Base-by-base conservation (phyloP, 2,797 vertebrate genomes). In the Cyclura pinguis region DNA sequence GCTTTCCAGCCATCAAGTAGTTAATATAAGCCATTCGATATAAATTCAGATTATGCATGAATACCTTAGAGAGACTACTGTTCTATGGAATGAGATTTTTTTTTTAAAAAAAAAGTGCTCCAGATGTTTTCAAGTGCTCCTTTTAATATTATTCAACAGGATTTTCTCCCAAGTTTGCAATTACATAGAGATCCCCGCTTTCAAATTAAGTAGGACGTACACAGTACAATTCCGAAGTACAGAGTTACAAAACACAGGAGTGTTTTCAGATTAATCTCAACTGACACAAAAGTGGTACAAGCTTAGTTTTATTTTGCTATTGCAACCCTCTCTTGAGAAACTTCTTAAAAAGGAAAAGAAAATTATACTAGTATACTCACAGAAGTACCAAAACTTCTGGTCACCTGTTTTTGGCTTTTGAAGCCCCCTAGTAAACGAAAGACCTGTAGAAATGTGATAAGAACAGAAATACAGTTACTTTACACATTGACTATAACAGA, bases 381-480 rank as follows among this genome's bases (percentile, higher is more conserved):
- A 95, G 97, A 97, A 96, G 97, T 98, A 95, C 97, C 96, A 96
- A 98, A 98, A 52, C 94, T 97, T 97, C 97, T 97, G 94, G 97
- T 97, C 94, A 98, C 97, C 95, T 98, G 97, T 95, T 97, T 96
- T 94, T 97, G 97, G 92, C 87, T 98, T 96, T 95, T 98, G 92
- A 99, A 95, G 80, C 97, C 97, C 93, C 98, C 98, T 91, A 98
- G 96, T 86, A 98, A 96, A 90, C 97, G 97, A 88, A 98, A 98
- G 93, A 98, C 97, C 99, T 99, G 95, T 80, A 92, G 93, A 72
- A 95, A 92, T 0, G 93, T 55, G 90, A 90, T 78, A 96, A 64
- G 93, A 77, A 89, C 38, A 94, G 76, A 88, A 81, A 84, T 32
- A 42, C 3, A 24, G 59, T 50, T 13, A 38, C 24, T 42, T 64